phyloP scores from a whole-genome alignment of 2,113 vertebrate genomes.

The Megaceryle torquata region DNA sequence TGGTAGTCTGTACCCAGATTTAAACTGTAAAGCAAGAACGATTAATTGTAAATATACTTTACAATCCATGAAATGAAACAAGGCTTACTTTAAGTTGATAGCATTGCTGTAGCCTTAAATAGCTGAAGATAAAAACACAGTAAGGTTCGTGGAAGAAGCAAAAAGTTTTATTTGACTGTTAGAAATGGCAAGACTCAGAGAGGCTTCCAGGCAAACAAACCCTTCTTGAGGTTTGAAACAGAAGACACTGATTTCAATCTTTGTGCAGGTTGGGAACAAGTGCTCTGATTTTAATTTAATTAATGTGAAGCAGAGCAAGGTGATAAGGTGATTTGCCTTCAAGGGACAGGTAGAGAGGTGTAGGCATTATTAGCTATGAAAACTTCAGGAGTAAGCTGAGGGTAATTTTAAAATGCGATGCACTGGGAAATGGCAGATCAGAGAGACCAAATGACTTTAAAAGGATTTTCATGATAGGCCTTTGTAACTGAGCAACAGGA shows the following conservation, averaged over 20 bases:
- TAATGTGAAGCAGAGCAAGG: background rate
- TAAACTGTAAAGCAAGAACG: background rate
- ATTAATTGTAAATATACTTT: background rate
- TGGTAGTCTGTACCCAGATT: background rate
- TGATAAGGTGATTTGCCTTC: background rate
- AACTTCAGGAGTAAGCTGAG: background rate
- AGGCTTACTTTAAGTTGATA: background rate
- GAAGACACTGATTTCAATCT: background rate
- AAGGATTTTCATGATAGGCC: background rate
- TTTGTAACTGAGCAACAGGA: background rate
- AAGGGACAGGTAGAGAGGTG: background rate
- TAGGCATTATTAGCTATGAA: background rate
- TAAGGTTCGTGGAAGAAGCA: background rate
- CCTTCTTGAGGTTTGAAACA: background rate
- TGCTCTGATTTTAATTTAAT: background rate
- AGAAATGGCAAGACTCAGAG: background rate
- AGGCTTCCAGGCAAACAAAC: background rate
- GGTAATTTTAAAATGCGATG: background rate
- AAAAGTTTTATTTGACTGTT: background rate
- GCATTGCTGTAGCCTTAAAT: background rate
- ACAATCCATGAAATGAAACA: background rate
- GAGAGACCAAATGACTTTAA: background rate
- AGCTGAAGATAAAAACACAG: background rate
- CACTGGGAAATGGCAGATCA: background rate
- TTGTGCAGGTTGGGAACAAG: background rate